These are phyloP conservation scores for Vesta saturnalis DNA, from an alignment of 2,888 invertebrate genomes.

Conservation along the genomic window DNA sequence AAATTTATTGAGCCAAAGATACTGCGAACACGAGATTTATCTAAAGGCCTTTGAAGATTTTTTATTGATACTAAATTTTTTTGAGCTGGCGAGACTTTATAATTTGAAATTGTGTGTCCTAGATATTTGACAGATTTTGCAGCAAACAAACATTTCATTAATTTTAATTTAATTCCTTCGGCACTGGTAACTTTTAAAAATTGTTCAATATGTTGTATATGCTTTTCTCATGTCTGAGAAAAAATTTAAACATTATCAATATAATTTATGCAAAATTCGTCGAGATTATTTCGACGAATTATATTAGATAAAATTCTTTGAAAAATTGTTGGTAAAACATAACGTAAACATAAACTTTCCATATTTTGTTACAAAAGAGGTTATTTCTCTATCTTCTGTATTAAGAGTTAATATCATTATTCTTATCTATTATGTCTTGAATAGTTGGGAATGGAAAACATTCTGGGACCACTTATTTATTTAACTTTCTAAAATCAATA, in stretches of 20 bases:
- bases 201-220: not conserved
- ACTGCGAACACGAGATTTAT: conserved; percentile 8
- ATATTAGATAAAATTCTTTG: conserved; percentile 1
- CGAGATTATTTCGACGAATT: not conserved
- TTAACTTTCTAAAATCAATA: no score
- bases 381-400: not conserved
- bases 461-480: not conserved
- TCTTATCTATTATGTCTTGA: not conserved
- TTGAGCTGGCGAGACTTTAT: conserved; percentile 12
- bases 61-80: conserved; percentile 37
- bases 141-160: not conserved
- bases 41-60: not conserved
- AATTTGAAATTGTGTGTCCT: not conserved
- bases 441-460: conserved; percentile 4
- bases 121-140: conserved; percentile 10
- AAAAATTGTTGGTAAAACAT: not conserved
- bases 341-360: not conserved
- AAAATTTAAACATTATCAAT: conserved; percentile 14
- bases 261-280: not conserved
- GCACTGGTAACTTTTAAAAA: no score
- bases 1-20: conserved; percentile 34
- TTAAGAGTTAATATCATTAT: not conserved
- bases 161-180: not conserved
- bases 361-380: not conserved
- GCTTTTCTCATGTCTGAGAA: not conserved